These are phyloP conservation scores for Merodon equestris DNA, from an alignment of 2,888 invertebrate genomes.

Conservation along the genomic window DNA sequence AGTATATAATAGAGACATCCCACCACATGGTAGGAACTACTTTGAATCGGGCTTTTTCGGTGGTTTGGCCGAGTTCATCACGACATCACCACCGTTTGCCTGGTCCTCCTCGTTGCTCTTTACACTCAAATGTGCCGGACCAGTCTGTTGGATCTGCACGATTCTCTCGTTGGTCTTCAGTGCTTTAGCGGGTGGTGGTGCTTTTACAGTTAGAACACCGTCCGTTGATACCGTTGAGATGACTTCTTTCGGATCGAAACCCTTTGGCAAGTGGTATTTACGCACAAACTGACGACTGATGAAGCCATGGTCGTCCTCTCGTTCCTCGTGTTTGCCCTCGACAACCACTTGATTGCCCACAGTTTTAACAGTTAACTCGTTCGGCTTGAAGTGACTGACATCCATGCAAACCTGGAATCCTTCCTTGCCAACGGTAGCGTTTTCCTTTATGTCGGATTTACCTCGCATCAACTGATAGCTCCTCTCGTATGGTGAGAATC, in stretches of 20 bases:
- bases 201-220: slow-evolving; percentile 86
- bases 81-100: not conserved
- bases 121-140: slow-evolving; percentile 79
- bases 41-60: slow-evolving; percentile 26
- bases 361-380: slow-evolving; percentile 88
- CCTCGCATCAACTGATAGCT: slow-evolving; percentile 80
- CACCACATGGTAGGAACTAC: not conserved
- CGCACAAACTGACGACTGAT: slow-evolving; percentile 88
- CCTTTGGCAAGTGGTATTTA: slow-evolving; percentile 87
- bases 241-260: slow-evolving; percentile 86
- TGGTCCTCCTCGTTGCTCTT: slow-evolving; percentile 71
- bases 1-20: too few species aligned
- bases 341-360: slow-evolving; percentile 86
- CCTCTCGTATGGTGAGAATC: slow-evolving; percentile 84
- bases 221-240: slow-evolving; percentile 87
- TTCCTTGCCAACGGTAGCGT: slow-evolving; percentile 80
- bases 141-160: slow-evolving; percentile 83
- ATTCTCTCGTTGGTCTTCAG: slow-evolving; percentile 77
- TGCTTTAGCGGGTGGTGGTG: slow-evolving; percentile 81
- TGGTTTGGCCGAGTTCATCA: too few species aligned
- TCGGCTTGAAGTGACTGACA: slow-evolving; percentile 87
- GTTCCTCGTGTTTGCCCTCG: slow-evolving; percentile 89
- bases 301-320: slow-evolving; percentile 86
- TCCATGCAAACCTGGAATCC: slow-evolving; percentile 87
- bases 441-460: slow-evolving; percentile 82